phyloP scores from a whole-genome alignment of 2,113 vertebrate genomes.

The Aptenodytes patagonicus region DNA sequence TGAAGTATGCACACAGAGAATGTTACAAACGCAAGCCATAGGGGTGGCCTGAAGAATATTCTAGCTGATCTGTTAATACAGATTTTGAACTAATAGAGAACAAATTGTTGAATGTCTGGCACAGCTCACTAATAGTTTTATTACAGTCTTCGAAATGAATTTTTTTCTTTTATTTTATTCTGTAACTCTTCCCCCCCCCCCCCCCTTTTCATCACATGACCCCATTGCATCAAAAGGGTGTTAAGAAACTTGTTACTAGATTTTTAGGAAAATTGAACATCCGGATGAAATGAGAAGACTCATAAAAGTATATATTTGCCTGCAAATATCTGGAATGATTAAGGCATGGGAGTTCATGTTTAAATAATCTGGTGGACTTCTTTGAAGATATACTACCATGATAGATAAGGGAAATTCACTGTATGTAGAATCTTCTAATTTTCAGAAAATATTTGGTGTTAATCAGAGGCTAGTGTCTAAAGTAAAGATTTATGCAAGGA shows the following conservation, averaged over 20 bases:
- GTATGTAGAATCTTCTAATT: not conserved
- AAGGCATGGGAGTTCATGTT: not conserved
- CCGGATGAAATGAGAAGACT: not conserved
- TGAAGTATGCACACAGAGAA: not conserved
- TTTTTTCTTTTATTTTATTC: not conserved
- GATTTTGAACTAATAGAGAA: not conserved
- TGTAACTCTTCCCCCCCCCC: not conserved
- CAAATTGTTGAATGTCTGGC: not conserved
- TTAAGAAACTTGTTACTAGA: not conserved
- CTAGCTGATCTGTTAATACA: not conserved
- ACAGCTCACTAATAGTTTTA: not conserved
- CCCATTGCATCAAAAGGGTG: not conserved
- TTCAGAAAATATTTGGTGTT: not conserved
- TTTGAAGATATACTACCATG: constrained; percentile 1
- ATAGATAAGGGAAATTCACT: constrained; percentile 29
- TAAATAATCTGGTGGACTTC: not conserved
- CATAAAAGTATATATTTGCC: not conserved
- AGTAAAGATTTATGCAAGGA: not conserved
- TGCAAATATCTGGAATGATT: not conserved
- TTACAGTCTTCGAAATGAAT: not conserved
- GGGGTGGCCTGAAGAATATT: not conserved
- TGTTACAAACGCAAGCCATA: not conserved
- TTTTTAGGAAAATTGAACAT: not conserved
- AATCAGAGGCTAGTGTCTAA: not conserved
- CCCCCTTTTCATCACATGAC: not conserved